A percentile compares a stretch with the other conserved stretches of the same genome.
phyloP scores from a whole-genome alignment of 2,888 invertebrate genomes.

The Sepiola atlantica region DNA sequence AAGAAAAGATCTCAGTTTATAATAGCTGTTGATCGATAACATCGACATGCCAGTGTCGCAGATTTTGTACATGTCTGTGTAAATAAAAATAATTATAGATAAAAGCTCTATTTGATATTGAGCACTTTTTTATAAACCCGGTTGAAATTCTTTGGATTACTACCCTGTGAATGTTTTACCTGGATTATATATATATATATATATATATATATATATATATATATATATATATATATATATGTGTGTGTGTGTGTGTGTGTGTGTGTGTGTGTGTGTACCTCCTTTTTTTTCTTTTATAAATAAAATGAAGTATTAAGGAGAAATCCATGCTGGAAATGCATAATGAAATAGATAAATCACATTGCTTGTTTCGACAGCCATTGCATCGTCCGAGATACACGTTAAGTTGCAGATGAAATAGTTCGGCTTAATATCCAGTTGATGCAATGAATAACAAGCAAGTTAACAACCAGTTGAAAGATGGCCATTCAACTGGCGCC shows the following conservation, averaged over 20 bases:
- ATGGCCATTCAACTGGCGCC: constrained; percentile 32
- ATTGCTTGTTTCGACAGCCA: neutral
- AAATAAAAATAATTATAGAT: no score
- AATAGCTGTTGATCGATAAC: no score
- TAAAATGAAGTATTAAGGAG: neutral
- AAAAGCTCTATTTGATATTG: no score
- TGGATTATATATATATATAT: constrained; percentile 6
- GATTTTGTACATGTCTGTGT: no score
- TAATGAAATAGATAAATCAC: neutral
- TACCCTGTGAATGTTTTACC: no score
- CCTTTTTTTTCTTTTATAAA: no score
- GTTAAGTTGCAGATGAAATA: neutral
- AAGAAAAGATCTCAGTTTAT: no score
- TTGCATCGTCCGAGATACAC: neutral
- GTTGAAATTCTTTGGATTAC: no score
- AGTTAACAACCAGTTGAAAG: neutral
- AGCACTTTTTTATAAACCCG: no score
- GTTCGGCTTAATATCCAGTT: neutral
- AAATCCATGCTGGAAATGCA: neutral
- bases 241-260: no score
- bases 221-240: neutral
- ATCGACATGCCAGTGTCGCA: no score
- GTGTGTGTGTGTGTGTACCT: no score
- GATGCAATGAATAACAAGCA: neutral
- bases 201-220: neutral